Base-by-base conservation (phyloP, 92 coral and sea anemone species). In the Porites lobata region DNA sequence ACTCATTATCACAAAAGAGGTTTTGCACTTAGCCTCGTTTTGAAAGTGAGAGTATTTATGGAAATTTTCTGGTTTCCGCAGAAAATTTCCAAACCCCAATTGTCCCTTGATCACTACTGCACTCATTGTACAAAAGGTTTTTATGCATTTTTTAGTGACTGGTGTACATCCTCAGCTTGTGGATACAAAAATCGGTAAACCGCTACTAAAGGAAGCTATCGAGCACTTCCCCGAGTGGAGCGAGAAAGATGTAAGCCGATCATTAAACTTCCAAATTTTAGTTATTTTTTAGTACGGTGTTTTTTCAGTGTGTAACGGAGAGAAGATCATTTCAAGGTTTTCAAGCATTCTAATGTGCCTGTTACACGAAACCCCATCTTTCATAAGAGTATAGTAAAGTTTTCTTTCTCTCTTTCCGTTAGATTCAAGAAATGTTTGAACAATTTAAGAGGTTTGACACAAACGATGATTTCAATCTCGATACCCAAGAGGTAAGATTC, bases 161-260 rank as follows among this genome's bases (percentile, higher is more conserved):
- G 99, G 98, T 38, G 91, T 95, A 47, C 99, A 97, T 66, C 99
- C 99, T 43, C 93, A 91, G 81, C 90, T 97, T 0, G 98, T 97
- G 6, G 98, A 97, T 72, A 87, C 47, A 80, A 92, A 88, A 61
- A 75, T 84, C n/a, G 87, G 87, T 9, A 95, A 83, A 88, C 98
- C 93, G 29, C 86, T 90, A 26, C 7, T 90, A 5, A 93, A 88
- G 69, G 98, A 97, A 54, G 93, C 98, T 3, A 76, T 83, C 18
- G 95, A 93, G 61, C 96, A 92, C 76, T 97, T 97, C 69, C 99
- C 99, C 1, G 99, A 95, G 75, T 92, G 98, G 96, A 78, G 91
- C 18, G 95, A 93, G 77, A 76, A 92, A 69, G 98, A 95, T 91
- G 99, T 97, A 94, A 76, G 61, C 15, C 2, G 15, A 10, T 56